A percentile compares a stretch with the other conserved stretches of the same genome.
phyloP scores from a whole-genome alignment of 2,113 vertebrate genomes.

The Cairina moschata region DNA sequence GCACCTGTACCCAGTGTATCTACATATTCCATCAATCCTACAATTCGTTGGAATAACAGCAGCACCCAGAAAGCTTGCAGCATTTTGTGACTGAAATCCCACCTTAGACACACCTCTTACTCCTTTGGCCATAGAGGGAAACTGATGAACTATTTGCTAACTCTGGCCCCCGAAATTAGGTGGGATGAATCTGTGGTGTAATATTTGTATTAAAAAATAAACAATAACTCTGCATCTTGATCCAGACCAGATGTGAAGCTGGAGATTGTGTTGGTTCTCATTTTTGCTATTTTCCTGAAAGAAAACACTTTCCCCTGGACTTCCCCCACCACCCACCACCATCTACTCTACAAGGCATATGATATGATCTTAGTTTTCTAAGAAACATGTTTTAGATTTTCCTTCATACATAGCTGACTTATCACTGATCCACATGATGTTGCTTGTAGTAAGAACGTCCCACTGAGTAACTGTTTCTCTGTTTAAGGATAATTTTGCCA shows the following conservation, averaged over 20 bases:
- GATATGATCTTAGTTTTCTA: not conserved
- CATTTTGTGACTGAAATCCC: not conserved
- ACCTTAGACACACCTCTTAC: not conserved
- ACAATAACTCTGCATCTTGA: not conserved
- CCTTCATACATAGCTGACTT: not conserved
- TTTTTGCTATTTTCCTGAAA: not conserved
- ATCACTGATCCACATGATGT: not conserved
- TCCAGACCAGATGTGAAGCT: not conserved
- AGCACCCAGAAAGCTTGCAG: not conserved
- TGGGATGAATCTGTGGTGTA: not conserved
- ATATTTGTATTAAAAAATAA: not conserved
- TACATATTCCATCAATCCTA: not conserved
- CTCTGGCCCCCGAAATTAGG: not conserved
- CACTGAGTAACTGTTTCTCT: not conserved
- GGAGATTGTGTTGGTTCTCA: rapidly evolving
- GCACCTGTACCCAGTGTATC: rapidly evolving
- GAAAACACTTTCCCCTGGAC: not conserved
- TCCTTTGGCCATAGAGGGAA: not conserved
- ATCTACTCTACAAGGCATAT: not conserved
- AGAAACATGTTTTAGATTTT: not conserved
- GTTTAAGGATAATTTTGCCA: not conserved
- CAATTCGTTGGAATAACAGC: not conserved
- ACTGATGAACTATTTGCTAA: not conserved
- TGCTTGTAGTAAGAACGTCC: not conserved
- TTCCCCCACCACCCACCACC: rapidly evolving